Evolutionary conservation across 2,113 vertebrate genomes (phyloP).

Genomic region (Rhabdornis inornatus): DNA sequence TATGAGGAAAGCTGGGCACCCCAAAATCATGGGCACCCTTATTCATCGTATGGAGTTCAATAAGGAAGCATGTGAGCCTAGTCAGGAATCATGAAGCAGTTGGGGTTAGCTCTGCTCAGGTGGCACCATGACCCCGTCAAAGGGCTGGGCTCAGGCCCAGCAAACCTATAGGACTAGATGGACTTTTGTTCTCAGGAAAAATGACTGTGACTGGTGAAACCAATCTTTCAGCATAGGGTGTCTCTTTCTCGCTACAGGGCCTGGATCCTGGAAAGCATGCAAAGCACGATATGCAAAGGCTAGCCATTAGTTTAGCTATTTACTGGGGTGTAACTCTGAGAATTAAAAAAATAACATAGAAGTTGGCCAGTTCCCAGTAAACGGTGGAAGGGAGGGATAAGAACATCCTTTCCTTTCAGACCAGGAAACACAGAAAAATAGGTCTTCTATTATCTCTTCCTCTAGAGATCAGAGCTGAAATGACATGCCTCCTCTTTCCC

Average conservation of each 20-base stretch:
- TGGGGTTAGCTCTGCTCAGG: not conserved
- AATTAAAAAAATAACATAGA: not conserved
- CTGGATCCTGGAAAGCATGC: not conserved
- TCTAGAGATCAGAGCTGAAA: not conserved
- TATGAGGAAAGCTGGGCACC: not conserved
- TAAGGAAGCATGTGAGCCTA: not conserved
- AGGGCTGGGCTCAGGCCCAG: not conserved
- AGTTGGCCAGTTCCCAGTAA: not conserved
- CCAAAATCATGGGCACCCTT: not conserved
- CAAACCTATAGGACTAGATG: not conserved
- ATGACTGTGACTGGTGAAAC: not conserved
- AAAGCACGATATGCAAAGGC: not conserved
- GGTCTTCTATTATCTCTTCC: slow-evolving; percentile 4
- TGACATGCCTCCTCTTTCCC: not conserved
- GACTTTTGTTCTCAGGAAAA: not conserved
- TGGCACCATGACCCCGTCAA: not conserved
- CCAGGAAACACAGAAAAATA: not conserved
- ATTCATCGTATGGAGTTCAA: not conserved
- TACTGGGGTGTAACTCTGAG: not conserved
- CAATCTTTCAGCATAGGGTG: not conserved
- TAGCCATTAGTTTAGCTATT: not conserved
- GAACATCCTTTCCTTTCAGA: not conserved
- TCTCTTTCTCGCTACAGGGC: not conserved
- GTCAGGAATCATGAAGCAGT: not conserved
- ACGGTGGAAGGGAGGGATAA: not conserved